Evolutionary conservation across 2,113 vertebrate species (phyloP), one percentile per base, ranked within the genome.

Genomic region (Sinocyclocheilus maitianheensis): DNA sequence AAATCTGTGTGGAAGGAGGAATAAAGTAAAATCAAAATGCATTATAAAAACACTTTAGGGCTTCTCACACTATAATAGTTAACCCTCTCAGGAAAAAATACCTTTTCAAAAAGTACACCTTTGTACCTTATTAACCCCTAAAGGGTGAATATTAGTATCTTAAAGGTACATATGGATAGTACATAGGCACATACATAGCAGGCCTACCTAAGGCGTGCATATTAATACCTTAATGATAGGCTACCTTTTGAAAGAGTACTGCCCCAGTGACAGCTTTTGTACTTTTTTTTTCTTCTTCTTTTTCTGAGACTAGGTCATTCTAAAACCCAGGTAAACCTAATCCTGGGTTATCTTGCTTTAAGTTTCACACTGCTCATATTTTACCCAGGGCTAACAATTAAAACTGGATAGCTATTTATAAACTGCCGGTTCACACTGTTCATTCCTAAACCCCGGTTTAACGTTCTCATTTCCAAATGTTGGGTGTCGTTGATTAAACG

Each of bases 1-100:
- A 95, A 91, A 99, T 97, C 98, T 99, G 96, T 79, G 92, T 94
- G 69, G 22, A 60, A 60, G 58, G 22, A 10, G 58, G 58, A 60
- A 60, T 22, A 22, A n/a, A 9, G 22, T 60, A 3, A 60, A 60
- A 22, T 60, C 55, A 60, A n/a, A 60, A 60, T n/a, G 20, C 1
- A n/a, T n/a, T 16, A 53, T 16, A 16, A 53, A 60, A 60, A 9
- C 8, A n/a, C 20, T 60, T 60, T 10, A 60, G 58, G 58, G 20
- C 20, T 60, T 22, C 58, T 60, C 58, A 60, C 20, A 1, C 58
- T 60, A 10, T 60, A 60, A 60, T 60, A 60, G 22, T 60, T 60
- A 22, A 22, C 58, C 1, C 55, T 55, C 53, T 18, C 16, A 55
- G 53, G 2, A 55, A 55, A 48, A 48, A 48, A 12, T 40, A 40